These are phyloP conservation scores for Macaca nemestrina DNA, from an alignment of 2,113 vertebrate genomes.

Conservation along the genomic window DNA sequence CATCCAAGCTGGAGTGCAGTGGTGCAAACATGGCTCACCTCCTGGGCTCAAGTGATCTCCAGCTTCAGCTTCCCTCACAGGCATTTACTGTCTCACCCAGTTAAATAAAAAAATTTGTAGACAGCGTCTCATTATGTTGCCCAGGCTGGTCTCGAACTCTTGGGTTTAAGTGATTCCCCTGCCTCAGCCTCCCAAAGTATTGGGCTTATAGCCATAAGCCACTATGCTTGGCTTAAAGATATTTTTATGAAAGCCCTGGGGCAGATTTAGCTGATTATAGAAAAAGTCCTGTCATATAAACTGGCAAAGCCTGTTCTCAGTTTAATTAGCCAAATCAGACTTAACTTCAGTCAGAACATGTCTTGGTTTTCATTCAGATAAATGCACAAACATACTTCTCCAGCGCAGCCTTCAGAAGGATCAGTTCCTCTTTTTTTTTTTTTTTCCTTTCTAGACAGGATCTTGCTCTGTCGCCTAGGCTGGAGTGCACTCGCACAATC, in stretches of 20 bases:
- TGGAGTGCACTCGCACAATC: too few species aligned
- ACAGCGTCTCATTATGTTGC: background rate
- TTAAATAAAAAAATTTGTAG: background rate
- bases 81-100: background rate
- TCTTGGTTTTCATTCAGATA: background rate
- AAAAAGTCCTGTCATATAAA: background rate
- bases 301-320: constrained; percentile 10
- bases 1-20: background rate
- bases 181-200: background rate
- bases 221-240: background rate
- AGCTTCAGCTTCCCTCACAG: background rate
- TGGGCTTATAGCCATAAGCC: background rate
- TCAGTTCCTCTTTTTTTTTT: background rate
- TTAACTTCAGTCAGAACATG: background rate
- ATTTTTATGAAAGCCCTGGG: background rate
- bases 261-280: background rate
- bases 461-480: too few species aligned
- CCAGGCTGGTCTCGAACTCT: background rate
- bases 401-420: background rate
- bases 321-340: constrained; percentile 6
- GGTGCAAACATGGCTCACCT: background rate
- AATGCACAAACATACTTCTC: background rate
- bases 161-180: background rate
- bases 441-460: too few species aligned
- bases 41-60: background rate